Evolutionary conservation across 2,888 invertebrate genomes (phyloP).

Genomic region (Dascillus cervinus): DNA sequence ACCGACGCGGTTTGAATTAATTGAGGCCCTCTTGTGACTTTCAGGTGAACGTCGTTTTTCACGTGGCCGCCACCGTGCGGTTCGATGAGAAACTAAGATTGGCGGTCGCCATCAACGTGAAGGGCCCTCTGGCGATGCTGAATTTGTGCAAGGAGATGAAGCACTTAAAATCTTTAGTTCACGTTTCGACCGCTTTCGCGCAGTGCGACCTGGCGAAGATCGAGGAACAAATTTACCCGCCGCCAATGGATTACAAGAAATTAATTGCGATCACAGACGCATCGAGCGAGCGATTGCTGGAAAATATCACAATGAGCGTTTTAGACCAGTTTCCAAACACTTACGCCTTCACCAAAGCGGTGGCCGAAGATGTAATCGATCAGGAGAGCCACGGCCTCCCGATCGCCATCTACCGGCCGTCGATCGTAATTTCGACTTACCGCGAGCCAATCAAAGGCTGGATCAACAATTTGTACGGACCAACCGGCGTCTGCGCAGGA

Average conservation of each 20-base stretch:
- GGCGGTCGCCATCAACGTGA: slow-evolving; percentile 67
- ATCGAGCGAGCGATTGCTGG: slow-evolving; percentile 45
- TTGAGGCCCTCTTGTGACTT: too few relatives aligned
- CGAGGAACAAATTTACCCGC: slow-evolving; percentile 40
- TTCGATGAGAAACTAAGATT: slow-evolving; percentile 70
- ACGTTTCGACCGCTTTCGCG: slow-evolving; percentile 54
- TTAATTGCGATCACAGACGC: slow-evolving; percentile 46
- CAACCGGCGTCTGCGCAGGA: slow-evolving; percentile 67
- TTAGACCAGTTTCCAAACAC: slow-evolving; percentile 76
- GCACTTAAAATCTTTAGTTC: slow-evolving; percentile 50
- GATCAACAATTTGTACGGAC: slow-evolving; percentile 89
- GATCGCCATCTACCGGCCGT: slow-evolving; percentile 74
- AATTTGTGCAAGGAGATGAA: slow-evolving; percentile 58
- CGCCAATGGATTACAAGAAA: slow-evolving; percentile 46
- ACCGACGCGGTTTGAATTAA: too few relatives aligned
- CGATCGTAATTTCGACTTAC: slow-evolving; percentile 66
- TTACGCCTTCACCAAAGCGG: slow-evolving; percentile 84
- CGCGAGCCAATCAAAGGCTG: slow-evolving; percentile 73
- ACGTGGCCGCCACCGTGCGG: slow-evolving; percentile 51
- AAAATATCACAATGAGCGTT: slow-evolving; percentile 47
- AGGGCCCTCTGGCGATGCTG: slow-evolving; percentile 58
- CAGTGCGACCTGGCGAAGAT: slow-evolving; percentile 37
- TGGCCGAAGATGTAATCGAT: slow-evolving; percentile 71
- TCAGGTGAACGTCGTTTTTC: slow-evolving; percentile 46
- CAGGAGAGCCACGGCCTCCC: slow-evolving; percentile 64